These are phyloP conservation scores for Megalonaias nervosa DNA, from an alignment of 1,140 invertebrate species.

Conservation along the genomic window DNA sequence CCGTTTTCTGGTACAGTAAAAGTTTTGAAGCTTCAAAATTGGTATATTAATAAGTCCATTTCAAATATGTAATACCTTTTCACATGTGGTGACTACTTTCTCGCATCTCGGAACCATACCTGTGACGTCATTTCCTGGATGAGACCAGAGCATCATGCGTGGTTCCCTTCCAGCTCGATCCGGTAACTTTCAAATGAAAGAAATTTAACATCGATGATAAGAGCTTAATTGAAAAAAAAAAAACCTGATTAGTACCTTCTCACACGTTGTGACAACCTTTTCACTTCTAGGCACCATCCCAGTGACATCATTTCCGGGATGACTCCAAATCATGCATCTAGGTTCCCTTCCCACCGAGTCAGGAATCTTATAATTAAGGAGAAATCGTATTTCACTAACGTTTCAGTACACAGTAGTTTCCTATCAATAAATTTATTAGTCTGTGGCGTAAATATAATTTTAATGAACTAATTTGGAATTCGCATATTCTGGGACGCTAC, in stretches of 20 bases:
- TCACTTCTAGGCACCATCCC: constrained; percentile 26
- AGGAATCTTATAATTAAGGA: constrained; percentile 22
- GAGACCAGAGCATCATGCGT: constrained; percentile 48
- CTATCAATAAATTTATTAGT: too few species aligned
- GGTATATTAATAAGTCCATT: too few species aligned
- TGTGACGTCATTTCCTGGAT: constrained; percentile 63
- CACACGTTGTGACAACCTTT: constrained; percentile 26
- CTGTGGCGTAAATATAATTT: too few species aligned
- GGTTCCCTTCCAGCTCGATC: constrained; percentile 21
- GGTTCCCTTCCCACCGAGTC: constrained; percentile 24
- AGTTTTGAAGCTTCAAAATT: too few species aligned
- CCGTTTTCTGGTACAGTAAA: too few species aligned
- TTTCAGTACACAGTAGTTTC: too few species aligned
- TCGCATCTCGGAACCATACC: constrained; percentile 54
- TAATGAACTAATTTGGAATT: too few species aligned
- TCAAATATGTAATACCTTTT: constrained; percentile 39
- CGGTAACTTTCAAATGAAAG: not conserved
- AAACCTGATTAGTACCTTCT: constrained; percentile 1
- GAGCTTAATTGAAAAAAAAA: too few species aligned
- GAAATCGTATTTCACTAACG: not conserved
- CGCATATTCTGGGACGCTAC: too few species aligned
- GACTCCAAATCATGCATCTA: constrained; percentile 23
- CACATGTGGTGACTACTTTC: constrained; percentile 55
- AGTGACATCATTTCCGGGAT: constrained; percentile 29
- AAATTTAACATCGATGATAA: too few species aligned